These are phyloP conservation scores for Hirtodrosophila cameraria DNA, from an alignment of 2,888 invertebrate genomes.

Conservation along the genomic window DNA sequence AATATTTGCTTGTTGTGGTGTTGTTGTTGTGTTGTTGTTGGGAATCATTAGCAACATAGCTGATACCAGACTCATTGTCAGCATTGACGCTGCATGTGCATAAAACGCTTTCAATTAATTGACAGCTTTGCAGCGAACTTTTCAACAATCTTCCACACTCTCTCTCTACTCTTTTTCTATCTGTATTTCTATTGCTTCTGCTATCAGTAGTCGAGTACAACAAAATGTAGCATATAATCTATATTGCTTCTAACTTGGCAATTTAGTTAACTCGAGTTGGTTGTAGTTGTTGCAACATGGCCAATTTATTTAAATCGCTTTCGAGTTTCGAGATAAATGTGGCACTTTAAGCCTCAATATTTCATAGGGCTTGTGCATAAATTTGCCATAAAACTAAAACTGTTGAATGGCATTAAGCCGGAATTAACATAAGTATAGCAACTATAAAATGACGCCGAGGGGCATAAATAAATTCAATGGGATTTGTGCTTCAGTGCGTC, in stretches of 20 bases:
- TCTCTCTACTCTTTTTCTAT: no score
- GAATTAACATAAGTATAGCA: conserved; percentile 60
- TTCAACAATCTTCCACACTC: neutral
- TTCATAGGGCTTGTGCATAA: conserved; percentile 63
- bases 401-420: conserved; percentile 56
- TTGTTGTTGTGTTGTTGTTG: conserved; percentile 8
- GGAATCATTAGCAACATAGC: conserved; percentile 58
- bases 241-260: neutral
- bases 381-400: conserved; percentile 70
- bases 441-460: conserved; percentile 50
- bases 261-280: conserved; percentile 12
- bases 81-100: conserved; percentile 42
- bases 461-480: conserved; percentile 63
- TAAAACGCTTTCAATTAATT: conserved; percentile 56
- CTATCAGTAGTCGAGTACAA: no score
- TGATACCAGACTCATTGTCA: conserved; percentile 42
- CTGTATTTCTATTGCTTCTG: no score
- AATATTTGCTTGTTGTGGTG: neutral
- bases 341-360: conserved; percentile 47
- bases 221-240: no score
- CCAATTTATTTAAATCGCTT: conserved; percentile 66
- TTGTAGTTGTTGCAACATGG: conserved; percentile 2
- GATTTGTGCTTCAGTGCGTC: conserved; percentile 55
- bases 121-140: conserved; percentile 34
- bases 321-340: conserved; percentile 49